Conservation (phyloP, 2,113 vertebrate genomes). For the Ciconia maguari region DNA sequence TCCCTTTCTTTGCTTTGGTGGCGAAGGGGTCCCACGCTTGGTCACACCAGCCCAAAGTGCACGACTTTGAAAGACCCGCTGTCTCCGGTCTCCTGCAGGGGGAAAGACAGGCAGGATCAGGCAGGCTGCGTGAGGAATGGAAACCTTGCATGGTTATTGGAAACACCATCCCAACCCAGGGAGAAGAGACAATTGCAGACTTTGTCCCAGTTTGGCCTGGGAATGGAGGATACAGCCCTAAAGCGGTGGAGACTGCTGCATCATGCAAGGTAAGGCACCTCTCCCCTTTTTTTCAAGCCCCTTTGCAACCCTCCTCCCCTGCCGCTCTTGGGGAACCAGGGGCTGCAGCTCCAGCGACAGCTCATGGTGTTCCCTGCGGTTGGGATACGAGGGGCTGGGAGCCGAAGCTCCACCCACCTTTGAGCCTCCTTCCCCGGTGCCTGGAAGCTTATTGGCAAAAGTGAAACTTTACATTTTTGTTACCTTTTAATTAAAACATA, state of each 20-base stretch:
- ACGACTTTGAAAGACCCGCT: conserved; percentile 77
- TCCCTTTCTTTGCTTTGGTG: neutral
- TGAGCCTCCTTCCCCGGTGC: fast-evolving
- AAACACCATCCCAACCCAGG: neutral
- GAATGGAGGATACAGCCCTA: neutral
- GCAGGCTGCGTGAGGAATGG: neutral
- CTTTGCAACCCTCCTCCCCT: neutral
- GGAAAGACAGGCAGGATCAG: conserved; percentile 9
- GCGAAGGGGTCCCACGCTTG: neutral
- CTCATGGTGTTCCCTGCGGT: fast-evolving
- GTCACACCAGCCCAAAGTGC: conserved; percentile 86
- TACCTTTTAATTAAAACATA: neutral
- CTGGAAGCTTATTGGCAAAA: neutral
- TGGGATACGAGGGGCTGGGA: neutral
- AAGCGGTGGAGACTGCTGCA: neutral
- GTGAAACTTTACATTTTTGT: neutral
- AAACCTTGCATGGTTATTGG: fast-evolving
- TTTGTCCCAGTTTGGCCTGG: neutral
- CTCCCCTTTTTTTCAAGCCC: neutral
- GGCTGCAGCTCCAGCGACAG: neutral
- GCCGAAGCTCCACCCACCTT: fast-evolving
- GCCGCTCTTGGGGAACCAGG: neutral
- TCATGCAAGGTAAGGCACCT: neutral
- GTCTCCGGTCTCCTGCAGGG: conserved; percentile 67
- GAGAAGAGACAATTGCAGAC: neutral